A percentile compares a stretch with the other conserved stretches of the same genome.
Conservation (phyloP, 1,140 invertebrate genomes). For the Eurytemora carolleeae region DNA sequence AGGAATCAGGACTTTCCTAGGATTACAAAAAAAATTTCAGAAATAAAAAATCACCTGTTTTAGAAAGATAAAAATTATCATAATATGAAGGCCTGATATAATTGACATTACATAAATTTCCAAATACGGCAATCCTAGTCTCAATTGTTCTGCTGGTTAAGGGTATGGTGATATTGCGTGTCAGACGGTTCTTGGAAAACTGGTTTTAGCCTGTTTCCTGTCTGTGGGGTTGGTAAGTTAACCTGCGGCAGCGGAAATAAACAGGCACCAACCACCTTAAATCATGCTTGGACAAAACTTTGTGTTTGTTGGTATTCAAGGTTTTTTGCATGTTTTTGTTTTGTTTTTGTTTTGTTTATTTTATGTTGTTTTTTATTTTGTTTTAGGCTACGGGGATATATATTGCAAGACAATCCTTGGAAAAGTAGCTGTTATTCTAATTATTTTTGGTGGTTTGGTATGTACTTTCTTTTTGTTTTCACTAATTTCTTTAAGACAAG, state of each 20-base stretch:
- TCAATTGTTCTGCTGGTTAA: no score
- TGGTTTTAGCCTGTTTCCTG: constrained; percentile 96
- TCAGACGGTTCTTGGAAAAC: constrained; percentile 81
- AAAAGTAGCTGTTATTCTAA: constrained; percentile 92
- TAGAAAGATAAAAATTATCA: no score
- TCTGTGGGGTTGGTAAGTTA: constrained; percentile 95
- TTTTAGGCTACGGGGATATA: constrained; percentile 93
- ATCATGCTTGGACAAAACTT: no score
- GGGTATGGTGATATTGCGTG: constrained; percentile 95
- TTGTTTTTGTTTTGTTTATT: background rate
- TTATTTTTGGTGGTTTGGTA: constrained; percentile 96
- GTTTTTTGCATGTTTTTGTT: background rate
- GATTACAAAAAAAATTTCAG: background rate
- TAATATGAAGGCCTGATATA: no score
- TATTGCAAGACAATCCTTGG: constrained; percentile 89
- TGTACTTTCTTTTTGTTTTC: constrained; percentile 32
- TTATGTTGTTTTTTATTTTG: constrained; percentile 86
- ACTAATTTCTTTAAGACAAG: background rate
- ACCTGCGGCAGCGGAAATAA: no score
- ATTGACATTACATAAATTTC: no score
- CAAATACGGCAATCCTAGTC: no score
- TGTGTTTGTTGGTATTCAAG: no score
- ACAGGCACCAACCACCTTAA: background rate
- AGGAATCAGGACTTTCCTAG: no score
- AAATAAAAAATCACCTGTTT: background rate